Percentiles rank a stretch among this genome's conserved stretches.
Evolutionary conservation across 2,797 vertebrate genomes (phyloP).

Genomic region (Hylomyscus alleni): DNA sequence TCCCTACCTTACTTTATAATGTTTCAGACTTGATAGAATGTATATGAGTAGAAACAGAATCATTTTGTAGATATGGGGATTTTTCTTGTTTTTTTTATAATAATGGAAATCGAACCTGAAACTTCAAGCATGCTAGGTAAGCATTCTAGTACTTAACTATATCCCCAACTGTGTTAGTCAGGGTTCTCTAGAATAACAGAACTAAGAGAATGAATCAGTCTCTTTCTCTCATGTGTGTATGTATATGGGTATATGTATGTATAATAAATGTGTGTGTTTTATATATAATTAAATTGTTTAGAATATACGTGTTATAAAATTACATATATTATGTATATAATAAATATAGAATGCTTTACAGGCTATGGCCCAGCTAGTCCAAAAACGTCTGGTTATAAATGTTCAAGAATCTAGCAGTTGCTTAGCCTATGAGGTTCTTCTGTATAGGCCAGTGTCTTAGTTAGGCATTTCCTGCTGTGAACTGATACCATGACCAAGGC

Average conservation of each 20-base stretch:
- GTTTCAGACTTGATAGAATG: background rate
- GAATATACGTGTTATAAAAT: background rate
- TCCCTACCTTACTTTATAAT: background rate
- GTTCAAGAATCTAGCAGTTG: background rate
- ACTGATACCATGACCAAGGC: too few relatives aligned
- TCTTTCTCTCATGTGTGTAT: background rate
- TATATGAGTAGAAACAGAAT: background rate
- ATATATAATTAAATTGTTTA: background rate
- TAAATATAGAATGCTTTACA: background rate
- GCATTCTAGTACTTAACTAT: background rate
- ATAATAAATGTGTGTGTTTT: background rate
- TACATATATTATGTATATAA: background rate
- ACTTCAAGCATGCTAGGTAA: background rate
- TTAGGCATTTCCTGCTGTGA: too few relatives aligned
- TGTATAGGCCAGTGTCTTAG: too few relatives aligned
- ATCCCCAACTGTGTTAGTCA: background rate
- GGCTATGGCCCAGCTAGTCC: background rate
- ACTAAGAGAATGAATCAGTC: background rate
- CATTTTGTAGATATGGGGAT: background rate
- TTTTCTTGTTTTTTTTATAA: background rate
- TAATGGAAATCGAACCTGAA: background rate
- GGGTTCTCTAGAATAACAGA: background rate
- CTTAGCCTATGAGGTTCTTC: background rate
- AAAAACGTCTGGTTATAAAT: background rate
- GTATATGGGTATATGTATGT: background rate